These are phyloP conservation scores for Acyrthosiphon pisum DNA, from an alignment of 1,140 invertebrate species.

Conservation along the genomic window DNA sequence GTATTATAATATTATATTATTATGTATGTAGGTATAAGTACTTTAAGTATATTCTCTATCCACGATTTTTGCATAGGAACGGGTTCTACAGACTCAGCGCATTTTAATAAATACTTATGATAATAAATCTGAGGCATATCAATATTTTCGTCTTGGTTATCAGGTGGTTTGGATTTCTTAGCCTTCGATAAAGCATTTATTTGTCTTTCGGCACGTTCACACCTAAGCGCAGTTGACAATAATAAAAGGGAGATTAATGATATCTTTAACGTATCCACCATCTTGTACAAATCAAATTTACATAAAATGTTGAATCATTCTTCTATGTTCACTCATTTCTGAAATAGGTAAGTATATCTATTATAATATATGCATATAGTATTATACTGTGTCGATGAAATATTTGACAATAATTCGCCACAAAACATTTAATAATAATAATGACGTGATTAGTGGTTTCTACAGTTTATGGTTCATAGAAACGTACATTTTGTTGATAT, in stretches of 20 bases:
- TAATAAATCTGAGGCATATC: not conserved
- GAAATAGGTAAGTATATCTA: not conserved
- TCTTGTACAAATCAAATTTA: not conserved
- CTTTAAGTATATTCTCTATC: slow-evolving; percentile 32
- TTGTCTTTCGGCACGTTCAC: not conserved
- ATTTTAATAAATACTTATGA: not conserved
- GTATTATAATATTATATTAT: no score
- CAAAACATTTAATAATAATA: no score
- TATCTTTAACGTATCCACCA: not conserved
- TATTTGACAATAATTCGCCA: no score
- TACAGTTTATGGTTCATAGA: no score
- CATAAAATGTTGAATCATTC: not conserved
- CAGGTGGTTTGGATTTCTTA: not conserved
- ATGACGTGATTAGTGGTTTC: no score
- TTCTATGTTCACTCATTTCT: not conserved
- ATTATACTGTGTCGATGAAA: no score
- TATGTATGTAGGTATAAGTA: not conserved
- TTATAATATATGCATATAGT: not conserved
- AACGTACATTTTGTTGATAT: no score
- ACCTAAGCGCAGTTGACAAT: not conserved
- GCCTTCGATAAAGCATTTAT: not conserved
- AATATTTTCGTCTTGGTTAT: not conserved
- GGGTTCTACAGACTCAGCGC: not conserved
- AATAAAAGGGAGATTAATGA: not conserved
- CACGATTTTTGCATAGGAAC: not conserved